Evolutionary conservation across 2,888 invertebrate species (phyloP).

Genomic region (Lithophane socia): DNA sequence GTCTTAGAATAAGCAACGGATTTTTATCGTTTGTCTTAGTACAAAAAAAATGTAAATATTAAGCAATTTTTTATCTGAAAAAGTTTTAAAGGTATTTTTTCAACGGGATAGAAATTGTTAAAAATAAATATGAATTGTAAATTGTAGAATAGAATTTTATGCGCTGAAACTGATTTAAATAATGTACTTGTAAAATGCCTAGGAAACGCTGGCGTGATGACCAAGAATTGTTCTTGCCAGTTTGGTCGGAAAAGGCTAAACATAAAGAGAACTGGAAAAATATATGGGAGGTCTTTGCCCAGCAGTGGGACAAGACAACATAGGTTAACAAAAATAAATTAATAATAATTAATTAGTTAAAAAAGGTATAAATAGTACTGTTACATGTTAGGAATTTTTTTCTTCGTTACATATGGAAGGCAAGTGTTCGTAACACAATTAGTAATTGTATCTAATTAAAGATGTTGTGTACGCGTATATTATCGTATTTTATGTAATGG

Average conservation of each 20-base stretch:
- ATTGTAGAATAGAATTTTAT: not conserved
- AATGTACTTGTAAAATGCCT: not conserved
- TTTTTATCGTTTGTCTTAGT: not conserved
- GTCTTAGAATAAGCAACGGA: not conserved
- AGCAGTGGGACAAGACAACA: not conserved
- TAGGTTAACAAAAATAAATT: too few species aligned
- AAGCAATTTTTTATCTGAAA: not conserved
- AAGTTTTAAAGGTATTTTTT: not conserved
- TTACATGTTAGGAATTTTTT: conserved; percentile 26
- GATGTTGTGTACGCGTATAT: conserved; percentile 13
- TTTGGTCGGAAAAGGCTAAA: not conserved
- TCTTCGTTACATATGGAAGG: conserved; percentile 43
- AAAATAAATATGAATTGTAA: too few species aligned
- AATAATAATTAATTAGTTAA: too few species aligned
- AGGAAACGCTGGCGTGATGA: not conserved
- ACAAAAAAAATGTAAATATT: not conserved
- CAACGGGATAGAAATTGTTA: too few species aligned
- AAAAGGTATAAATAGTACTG: not conserved
- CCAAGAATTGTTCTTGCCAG: too few species aligned
- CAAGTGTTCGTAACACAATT: not conserved
- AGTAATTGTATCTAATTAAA: conserved; percentile 43
- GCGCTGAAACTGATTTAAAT: not conserved
- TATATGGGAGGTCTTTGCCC: not conserved
- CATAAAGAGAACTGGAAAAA: not conserved
- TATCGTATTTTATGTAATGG: conserved; percentile 55